These are phyloP conservation scores for Melieria picta DNA, from an alignment of 2,888 invertebrate genomes.

Conservation along the genomic window DNA sequence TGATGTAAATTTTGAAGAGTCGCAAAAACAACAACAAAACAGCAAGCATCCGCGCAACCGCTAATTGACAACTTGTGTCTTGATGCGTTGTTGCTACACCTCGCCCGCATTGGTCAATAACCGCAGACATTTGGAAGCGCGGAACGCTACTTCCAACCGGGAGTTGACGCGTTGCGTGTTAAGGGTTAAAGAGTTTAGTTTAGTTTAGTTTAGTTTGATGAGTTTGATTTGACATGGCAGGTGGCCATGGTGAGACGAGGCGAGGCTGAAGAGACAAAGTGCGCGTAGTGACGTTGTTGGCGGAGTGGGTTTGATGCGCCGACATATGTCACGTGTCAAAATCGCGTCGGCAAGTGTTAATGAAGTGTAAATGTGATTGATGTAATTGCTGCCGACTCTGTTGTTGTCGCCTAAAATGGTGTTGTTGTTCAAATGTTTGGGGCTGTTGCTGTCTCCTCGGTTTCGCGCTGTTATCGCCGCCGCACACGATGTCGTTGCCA, in stretches of 20 bases:
- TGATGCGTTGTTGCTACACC: no score
- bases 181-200: no score
- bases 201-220: no score
- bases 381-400: slow-evolving; percentile 41
- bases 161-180: no score
- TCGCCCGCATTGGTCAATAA: no score
- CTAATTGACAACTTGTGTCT: no score
- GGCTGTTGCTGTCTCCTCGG: neutral
- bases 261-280: neutral
- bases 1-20: no score
- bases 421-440: neutral
- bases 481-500: neutral
- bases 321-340: slow-evolving; percentile 51
- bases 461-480: neutral
- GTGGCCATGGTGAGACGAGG: no score
- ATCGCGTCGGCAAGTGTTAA: slow-evolving; percentile 51
- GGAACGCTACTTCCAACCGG: no score
- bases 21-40: no score
- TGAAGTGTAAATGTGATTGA: slow-evolving; percentile 56
- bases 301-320: neutral
- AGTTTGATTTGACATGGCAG: neutral
- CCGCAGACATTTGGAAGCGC: no score
- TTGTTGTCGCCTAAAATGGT: slow-evolving; percentile 16
- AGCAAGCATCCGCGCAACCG: no score
- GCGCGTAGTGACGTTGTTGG: neutral